Conservation (phyloP, 2,888 invertebrate genomes). For the Hirtodrosophila histrioides region DNA sequence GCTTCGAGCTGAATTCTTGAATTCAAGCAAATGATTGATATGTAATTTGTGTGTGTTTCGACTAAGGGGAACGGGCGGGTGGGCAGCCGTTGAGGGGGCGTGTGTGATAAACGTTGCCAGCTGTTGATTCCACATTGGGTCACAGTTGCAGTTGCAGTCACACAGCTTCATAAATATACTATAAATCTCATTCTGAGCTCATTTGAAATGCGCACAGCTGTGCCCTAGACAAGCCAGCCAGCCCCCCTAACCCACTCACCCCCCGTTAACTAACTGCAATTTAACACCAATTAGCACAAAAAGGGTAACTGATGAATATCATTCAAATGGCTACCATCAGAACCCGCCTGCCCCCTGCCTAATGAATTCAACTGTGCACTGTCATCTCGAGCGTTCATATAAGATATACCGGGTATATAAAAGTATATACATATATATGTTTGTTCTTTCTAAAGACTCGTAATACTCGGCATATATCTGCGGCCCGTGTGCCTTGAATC, state of each 20-base stretch:
- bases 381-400: conserved; percentile 29
- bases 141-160: no score
- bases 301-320: conserved; percentile 70
- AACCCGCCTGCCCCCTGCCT: conserved; percentile 1
- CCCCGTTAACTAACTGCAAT: conserved; percentile 26
- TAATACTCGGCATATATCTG: conserved; percentile 35
- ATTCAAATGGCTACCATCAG: conserved; percentile 24
- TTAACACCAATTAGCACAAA: conserved; percentile 72
- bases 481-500: conserved; percentile 57
- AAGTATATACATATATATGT: conserved; percentile 4
- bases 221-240: conserved; percentile 61
- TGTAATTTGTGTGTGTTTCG: conserved; percentile 49
- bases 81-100: conserved; percentile 8
- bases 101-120: conserved; percentile 68
- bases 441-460: conserved; percentile 15
- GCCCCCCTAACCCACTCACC: background rate
- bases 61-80: background rate
- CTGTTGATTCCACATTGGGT: conserved; percentile 44
- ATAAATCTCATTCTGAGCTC: conserved; percentile 54
- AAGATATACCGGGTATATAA: background rate
- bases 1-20: conserved; percentile 32
- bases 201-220: conserved; percentile 63
- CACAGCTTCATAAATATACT: conserved; percentile 39
- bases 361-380: conserved; percentile 46
- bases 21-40: conserved; percentile 63